Conservation (phyloP, 2,113 vertebrate species). For the Heteronetta atricapilla region DNA sequence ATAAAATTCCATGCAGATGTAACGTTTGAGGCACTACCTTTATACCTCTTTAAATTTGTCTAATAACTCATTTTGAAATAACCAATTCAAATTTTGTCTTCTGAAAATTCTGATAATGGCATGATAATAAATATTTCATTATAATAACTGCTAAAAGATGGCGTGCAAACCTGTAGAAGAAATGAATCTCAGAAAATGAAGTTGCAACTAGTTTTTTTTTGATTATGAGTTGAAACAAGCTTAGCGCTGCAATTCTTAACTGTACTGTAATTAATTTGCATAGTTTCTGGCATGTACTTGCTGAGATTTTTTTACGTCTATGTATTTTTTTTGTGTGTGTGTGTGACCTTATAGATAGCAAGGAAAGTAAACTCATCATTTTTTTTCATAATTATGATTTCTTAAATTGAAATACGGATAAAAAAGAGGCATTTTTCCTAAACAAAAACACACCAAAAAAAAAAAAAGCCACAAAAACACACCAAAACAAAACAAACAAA, state of each 20-base stretch:
- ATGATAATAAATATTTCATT: background rate
- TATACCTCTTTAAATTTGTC: background rate
- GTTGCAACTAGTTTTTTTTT: background rate
- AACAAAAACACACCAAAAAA: background rate
- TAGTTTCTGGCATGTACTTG: background rate
- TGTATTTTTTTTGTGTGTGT: too few relatives aligned
- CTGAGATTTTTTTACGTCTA: background rate
- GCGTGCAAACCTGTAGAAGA: background rate
- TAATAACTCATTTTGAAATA: background rate
- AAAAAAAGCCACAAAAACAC: background rate
- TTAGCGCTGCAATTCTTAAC: background rate
- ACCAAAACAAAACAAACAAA: background rate
- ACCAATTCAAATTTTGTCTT: background rate
- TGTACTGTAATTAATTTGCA: background rate
- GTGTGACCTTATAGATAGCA: background rate
- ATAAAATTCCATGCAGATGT: background rate
- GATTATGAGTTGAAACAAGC: background rate
- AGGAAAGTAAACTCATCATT: background rate
- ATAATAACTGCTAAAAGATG: background rate
- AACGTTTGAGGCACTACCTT: background rate
- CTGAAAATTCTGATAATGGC: background rate
- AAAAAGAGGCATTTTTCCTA: background rate
- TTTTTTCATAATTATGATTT: background rate
- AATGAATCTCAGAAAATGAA: constrained; percentile 3
- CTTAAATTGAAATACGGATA: background rate